Evolutionary conservation across 2,797 vertebrate genomes (phyloP).

Genomic region (Nyctalus aviator): DNA sequence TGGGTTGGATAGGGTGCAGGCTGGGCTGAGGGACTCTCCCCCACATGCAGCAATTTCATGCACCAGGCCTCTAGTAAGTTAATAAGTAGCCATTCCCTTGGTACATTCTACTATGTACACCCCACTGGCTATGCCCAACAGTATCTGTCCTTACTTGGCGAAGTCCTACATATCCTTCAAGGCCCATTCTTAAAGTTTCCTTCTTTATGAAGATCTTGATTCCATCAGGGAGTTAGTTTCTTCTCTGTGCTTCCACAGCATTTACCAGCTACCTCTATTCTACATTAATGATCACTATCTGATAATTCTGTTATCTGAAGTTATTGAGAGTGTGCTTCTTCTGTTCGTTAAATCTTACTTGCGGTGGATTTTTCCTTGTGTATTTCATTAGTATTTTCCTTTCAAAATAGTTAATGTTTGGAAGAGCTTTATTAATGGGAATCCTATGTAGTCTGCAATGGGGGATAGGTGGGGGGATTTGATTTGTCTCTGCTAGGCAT

Average conservation of each 20-base stretch:
- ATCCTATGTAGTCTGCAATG: background rate
- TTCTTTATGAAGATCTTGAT: background rate
- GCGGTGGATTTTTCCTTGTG: background rate
- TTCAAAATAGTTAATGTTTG: background rate
- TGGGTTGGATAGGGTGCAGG: too few species aligned
- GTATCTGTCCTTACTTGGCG: background rate
- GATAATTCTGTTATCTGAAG: conserved; percentile 2
- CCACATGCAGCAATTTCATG: too few species aligned
- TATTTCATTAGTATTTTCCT: background rate
- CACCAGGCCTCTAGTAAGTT: background rate
- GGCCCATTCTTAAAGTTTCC: background rate
- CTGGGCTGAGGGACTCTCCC: too few species aligned
- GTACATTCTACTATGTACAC: background rate
- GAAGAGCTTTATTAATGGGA: background rate
- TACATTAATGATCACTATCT: background rate
- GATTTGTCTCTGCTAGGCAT: background rate
- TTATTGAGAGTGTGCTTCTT: background rate
- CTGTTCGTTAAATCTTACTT: background rate
- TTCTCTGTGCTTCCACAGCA: background rate
- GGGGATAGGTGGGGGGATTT: background rate
- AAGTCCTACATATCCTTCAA: conserved; percentile 38
- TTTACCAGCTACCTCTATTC: background rate
- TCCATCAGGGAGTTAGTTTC: conserved; percentile 9
- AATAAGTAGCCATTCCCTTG: background rate
- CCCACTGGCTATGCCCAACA: background rate